Evolutionary conservation across 1,140 invertebrate genomes (phyloP), one percentile per base, ranked within the genome.

Genomic region (Heliconius hermathena): DNA sequence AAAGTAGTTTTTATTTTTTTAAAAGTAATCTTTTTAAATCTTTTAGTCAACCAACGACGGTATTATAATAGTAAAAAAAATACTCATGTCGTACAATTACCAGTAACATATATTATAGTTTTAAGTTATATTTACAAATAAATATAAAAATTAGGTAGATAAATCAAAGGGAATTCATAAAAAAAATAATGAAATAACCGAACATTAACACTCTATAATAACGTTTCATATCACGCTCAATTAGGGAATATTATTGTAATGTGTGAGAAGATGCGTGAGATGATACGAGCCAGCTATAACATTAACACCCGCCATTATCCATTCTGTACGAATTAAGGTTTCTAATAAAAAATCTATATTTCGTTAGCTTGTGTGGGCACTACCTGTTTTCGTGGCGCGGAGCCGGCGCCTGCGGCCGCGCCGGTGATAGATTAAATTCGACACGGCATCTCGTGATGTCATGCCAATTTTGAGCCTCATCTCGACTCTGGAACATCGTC

Each of bases 371-470:
- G 85, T 87, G 86, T 84, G 87, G 85, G 85, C 87, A 90, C 90
- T 93, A 93, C 92, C 90, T 93, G 92, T 89, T 87, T 89, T 88
- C 81, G 85, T 87, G 83, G 80, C 38, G 74, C 33, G 76, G 79
- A 77, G 85, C 89, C 91, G 91, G 91, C 91, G 90, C 91, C 91
- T 86, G 85, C 83, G 90, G 90, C 88, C 76, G 71, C 79, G 79
- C 78, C 88, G 90, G 90, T 94, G 92, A 94, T 94, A 94, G 92
- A 94, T 94, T 93, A 91, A 91, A 94, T 94, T 93, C 88, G 92
- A 89, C 91, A 92, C 91, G 92, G 87, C 88, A 90, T 91, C 90
- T 92, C 90, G 83, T 90, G 88, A 89, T 91, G 92, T 92, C 90
- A 92, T 88, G 92, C 91, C 91, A 89, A 94, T 93, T 93, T 88